Evolutionary conservation across 2,113 vertebrate species (phyloP), one percentile per base, ranked within the genome.

Genomic region (Oreamnos americanus): DNA sequence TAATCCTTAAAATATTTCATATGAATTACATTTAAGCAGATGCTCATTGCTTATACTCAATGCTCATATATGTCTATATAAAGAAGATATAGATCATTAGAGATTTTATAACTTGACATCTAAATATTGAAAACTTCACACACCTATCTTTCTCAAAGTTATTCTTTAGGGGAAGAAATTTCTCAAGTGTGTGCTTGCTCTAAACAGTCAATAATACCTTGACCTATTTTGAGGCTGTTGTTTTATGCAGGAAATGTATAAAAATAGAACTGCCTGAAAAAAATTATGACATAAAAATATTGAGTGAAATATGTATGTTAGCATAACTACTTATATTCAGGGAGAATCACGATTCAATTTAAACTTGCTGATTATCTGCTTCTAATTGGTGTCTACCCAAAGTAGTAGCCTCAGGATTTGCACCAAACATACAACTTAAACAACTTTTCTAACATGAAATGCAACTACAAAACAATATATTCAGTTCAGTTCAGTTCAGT

Each of bases 171-270:
- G 55, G 87, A 82, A 87, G 11, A 60, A 57, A 90, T 94, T 96
- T 95, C 60, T 39, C 14, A 39, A 87, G 53, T 88, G 43, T 96
- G 43, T 67, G 36, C 43, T 90, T 94, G 12, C 36, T 97, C 17
- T 92, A 45, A 90, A n/a, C 62, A 95, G 64, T 85, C 49, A 95
- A 86, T 90, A 97, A 92, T 39, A 92, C 39, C 28, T 47, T 97
- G 94, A 97, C 97, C 92, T 96, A 97, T 97, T 97, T 97, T 91
- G 81, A 96, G 28, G 26, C 33, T 88, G 76, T 79, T 21, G 15
- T 79, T 94, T 95, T 55, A 78, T 94, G 57, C 43, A 83, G 49
- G 25, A 71, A 86, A 87, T 78, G 17, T 13, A 76, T 92, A 93
- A 96, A 97, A 97, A 92, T 92, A 97, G 81, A 88, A 96, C 47